Base-by-base conservation (phyloP, 2,888 invertebrate genomes). In the Caenorhabditis auriculariae region DNA sequence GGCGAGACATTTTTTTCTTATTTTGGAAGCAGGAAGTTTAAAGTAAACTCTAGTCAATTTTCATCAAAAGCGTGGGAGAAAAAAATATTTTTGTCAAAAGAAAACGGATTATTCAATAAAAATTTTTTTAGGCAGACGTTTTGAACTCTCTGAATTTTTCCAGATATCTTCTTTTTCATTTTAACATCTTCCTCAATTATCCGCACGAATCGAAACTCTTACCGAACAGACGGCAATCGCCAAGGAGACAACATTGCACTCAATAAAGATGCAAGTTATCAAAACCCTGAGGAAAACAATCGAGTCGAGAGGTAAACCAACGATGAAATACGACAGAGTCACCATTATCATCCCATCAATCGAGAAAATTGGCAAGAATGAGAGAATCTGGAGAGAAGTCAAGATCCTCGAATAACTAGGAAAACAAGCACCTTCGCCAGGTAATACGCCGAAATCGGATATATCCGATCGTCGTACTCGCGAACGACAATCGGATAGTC, bases 401-500 rank as follows among this genome's bases (percentile, higher is more conserved):
- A 15, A 41, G 12, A 41, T 15, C 9, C n/a, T 15, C 9, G 7
- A 44, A 23, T 6, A 19, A 29, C 12, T n/a, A n/a, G n/a, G n/a
- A n/a, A n/a, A n/a, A n/a, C n/a, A n/a, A 42, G 23, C 3, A 77
- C 69, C 62, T 67, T 72, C 6, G 74, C 71, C 4, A 74, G 32
- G 61, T 75, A 78, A 54, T 78, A 79, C 24, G 60, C 59, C 4
- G 58, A 57, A n/a, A 77, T 89, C 45, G 92, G 86, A 77, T 94
- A 94, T 87, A 93, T 89, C 26, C 92, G 91, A 81, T 90, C 91
- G 66, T 89, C 88, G 75, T 93, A 89, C 82, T 94, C 94, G n/a
- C 92, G 85, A 66, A 91, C 86, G 82, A 93, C 91, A 58, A 93
- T 88, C 0, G 92, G 91, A 37, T 91, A 85, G 82, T 94, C 93